These are phyloP conservation scores for Cryptotis parvus DNA, from an alignment of 2,113 vertebrate species.

Conservation along the genomic window DNA sequence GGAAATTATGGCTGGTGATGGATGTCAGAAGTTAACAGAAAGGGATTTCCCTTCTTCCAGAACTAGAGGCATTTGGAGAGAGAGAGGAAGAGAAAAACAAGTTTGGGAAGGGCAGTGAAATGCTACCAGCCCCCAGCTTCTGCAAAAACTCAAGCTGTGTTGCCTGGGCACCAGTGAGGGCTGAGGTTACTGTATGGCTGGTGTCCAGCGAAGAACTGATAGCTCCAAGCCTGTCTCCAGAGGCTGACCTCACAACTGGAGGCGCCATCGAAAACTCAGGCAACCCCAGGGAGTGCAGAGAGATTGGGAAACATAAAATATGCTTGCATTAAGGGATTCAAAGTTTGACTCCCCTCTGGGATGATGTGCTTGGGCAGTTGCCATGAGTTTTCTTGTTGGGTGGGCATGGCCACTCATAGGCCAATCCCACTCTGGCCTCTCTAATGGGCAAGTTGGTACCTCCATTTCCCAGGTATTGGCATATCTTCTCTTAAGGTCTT, in stretches of 20 bases:
- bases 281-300: not conserved
- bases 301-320: not conserved
- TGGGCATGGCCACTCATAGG: fast-evolving
- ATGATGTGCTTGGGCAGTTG: not conserved
- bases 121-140: conserved; percentile 12
- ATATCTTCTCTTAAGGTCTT: not conserved
- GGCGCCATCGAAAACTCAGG: fast-evolving
- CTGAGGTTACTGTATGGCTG: not conserved
- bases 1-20: too few species aligned
- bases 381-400: fast-evolving
- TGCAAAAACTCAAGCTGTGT: not conserved
- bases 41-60: not conserved
- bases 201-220: fast-evolving
- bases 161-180: not conserved
- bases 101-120: conserved; percentile 2
- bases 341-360: too few species aligned
- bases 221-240: not conserved
- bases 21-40: not conserved
- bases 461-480: not conserved
- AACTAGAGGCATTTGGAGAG: not conserved
- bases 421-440: not conserved
- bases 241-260: not conserved
- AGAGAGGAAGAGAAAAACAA: not conserved
- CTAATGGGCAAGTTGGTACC: not conserved
- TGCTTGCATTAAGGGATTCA: not conserved